A percentile compares a stretch with the other conserved stretches of the same genome.
Conservation (phyloP, 2,113 vertebrate genomes). For the Edolisoma coerulescens region DNA sequence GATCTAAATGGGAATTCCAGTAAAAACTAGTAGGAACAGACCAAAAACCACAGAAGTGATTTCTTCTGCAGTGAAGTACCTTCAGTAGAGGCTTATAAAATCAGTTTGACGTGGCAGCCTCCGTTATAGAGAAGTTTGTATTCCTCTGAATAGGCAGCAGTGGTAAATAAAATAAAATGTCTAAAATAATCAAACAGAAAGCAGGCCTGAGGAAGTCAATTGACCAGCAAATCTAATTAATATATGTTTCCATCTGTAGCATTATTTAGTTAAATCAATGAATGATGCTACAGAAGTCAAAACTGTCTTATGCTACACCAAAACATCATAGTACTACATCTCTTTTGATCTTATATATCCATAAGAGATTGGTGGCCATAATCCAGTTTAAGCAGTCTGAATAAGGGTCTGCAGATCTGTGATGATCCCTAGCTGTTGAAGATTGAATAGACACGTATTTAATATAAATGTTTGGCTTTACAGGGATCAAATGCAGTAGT, state of each 20-base stretch:
- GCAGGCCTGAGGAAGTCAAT: not conserved
- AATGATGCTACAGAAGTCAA: not conserved
- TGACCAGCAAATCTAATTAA: not conserved
- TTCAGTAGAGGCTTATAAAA: not conserved
- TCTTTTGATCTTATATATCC: not conserved
- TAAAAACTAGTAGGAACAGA: not conserved
- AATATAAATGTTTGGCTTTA: not conserved
- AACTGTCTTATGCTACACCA: not conserved
- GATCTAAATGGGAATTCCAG: not conserved
- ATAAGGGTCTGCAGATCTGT: not conserved
- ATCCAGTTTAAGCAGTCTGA: not conserved
- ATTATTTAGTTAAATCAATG: not conserved
- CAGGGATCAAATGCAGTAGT: not conserved
- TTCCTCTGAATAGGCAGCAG: not conserved
- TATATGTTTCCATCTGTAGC: not conserved
- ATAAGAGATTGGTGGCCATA: not conserved
- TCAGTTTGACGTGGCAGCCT: not conserved
- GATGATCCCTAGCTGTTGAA: not conserved
- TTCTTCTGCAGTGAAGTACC: not conserved
- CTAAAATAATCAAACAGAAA: not conserved
- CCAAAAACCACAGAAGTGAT: not conserved
- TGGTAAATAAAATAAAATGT: not conserved
- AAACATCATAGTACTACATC: not conserved
- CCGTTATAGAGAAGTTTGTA: not conserved
- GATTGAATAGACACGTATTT: not conserved